These are phyloP conservation scores for Rhyzopertha dominica DNA, from an alignment of 1,140 invertebrate species.

Conservation along the genomic window DNA sequence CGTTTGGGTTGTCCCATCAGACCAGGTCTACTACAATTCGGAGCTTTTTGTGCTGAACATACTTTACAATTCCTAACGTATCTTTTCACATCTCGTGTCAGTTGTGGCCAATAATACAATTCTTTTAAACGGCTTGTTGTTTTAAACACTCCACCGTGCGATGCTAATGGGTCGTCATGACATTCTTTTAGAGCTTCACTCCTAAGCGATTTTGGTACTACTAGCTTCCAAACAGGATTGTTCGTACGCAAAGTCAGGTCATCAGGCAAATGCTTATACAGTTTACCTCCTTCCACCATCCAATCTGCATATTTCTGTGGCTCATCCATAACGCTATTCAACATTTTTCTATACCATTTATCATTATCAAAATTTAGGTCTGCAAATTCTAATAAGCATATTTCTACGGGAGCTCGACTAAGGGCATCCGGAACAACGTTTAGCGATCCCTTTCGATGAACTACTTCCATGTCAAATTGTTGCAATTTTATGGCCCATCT, in stretches of 20 bases:
- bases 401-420: too few relatives aligned
- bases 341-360: too few relatives aligned
- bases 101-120: constrained; percentile 9
- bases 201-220: constrained; percentile 18
- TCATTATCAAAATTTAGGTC: too few relatives aligned
- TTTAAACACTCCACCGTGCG: constrained; percentile 29
- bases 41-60: background rate
- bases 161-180: constrained; percentile 22
- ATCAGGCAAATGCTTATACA: too few relatives aligned
- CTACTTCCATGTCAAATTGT: constrained; percentile 29
- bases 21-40: background rate
- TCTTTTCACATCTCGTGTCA: constrained; percentile 1
- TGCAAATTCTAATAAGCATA: too few relatives aligned
- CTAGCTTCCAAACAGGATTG: constrained; percentile 21
- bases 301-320: too few relatives aligned
- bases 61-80: background rate
- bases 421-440: constrained; percentile 34
- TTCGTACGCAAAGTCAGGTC: too few relatives aligned
- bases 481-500: constrained; percentile 44
- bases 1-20: constrained; percentile 4
- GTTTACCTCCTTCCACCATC: too few relatives aligned
- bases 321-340: too few relatives aligned
- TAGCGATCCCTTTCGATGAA: constrained; percentile 42
- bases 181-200: constrained; percentile 18
- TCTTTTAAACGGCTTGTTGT: constrained; percentile 15